A percentile compares a stretch with the other conserved stretches of the same genome.
Conservation (phyloP, 2,797 vertebrate species). For the Hyperoplus immaculatus region DNA sequence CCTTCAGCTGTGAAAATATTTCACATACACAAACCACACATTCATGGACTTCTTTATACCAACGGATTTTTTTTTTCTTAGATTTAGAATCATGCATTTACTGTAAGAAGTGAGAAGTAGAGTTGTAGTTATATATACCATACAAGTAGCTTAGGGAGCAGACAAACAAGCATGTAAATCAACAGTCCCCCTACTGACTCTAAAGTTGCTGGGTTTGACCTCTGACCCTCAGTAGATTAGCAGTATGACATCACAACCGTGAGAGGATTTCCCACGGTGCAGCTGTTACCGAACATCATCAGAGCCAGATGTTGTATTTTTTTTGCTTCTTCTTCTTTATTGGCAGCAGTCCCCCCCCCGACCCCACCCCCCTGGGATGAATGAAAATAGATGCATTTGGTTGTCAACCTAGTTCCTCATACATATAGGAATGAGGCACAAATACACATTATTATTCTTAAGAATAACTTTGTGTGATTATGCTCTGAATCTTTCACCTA, state of each 20-base stretch:
- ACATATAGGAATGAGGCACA: constrained; percentile 23
- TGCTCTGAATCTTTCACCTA: neutral
- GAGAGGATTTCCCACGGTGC: constrained; percentile 59
- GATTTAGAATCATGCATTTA: neutral
- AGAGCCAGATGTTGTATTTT: constrained; percentile 54
- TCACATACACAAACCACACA: neutral
- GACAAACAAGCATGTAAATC: constrained; percentile 5
- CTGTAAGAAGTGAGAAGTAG: too few relatives aligned
- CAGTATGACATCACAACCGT: constrained; percentile 21
- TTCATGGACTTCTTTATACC: neutral
- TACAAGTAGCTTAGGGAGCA: neutral
- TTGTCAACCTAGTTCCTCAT: constrained; percentile 25
- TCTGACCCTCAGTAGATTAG: constrained; percentile 31
- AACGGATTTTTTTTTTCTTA: neutral
- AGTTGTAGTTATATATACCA: neutral
- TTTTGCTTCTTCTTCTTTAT: neutral
- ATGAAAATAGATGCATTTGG: constrained; percentile 43
- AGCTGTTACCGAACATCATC: constrained; percentile 31
- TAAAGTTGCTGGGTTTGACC: constrained; percentile 13
- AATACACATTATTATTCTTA: neutral
- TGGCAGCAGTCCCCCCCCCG: neutral
- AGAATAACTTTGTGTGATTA: constrained; percentile 20
- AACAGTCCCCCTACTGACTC: neutral
- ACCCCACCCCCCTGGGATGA: constrained; percentile 23
- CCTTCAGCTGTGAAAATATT: neutral